These are phyloP conservation scores for Trachurus trachurus DNA, from an alignment of 2,797 vertebrate species.

Conservation along the genomic window DNA sequence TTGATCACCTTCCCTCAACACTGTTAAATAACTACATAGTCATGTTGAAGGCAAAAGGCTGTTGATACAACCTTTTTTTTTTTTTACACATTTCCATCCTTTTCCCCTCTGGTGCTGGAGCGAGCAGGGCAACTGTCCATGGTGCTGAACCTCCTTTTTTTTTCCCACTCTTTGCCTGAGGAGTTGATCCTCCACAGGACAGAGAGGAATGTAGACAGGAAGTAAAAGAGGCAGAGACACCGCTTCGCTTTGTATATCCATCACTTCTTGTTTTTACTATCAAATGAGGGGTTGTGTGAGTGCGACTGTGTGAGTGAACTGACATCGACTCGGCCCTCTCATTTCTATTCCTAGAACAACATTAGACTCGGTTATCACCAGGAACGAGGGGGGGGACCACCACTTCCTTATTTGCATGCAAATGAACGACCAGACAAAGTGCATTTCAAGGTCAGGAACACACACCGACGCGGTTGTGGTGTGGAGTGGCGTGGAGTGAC, in stretches of 20 bases:
- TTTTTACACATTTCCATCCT: neutral
- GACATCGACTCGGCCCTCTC: neutral
- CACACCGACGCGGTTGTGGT: neutral
- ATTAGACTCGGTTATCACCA: constrained; percentile 40
- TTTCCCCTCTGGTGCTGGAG: neutral
- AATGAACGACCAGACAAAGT: constrained; percentile 36
- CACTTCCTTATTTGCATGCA: constrained; percentile 55
- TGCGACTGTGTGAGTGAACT: neutral
- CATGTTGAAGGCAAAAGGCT: too few relatives aligned
- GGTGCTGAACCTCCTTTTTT: constrained; percentile 68
- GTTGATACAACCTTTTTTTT: neutral
- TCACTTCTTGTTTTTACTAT: constrained; percentile 29
- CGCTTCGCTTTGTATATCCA: constrained; percentile 26
- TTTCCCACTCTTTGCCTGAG: neutral
- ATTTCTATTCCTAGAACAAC: constrained; percentile 11
- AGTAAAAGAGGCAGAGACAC: neutral
- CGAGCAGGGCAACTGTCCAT: constrained; percentile 67
- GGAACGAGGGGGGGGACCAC: neutral
- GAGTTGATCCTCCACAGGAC: neutral
- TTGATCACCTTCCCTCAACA: neutral
- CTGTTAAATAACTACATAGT: neutral
- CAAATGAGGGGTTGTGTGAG: constrained; percentile 14
- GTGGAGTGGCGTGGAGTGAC: neutral
- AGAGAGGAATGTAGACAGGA: neutral
- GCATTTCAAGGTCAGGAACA: constrained; percentile 47